Evolutionary conservation across 1,140 invertebrate genomes (phyloP).

Genomic region (Nasonia giraulti): DNA sequence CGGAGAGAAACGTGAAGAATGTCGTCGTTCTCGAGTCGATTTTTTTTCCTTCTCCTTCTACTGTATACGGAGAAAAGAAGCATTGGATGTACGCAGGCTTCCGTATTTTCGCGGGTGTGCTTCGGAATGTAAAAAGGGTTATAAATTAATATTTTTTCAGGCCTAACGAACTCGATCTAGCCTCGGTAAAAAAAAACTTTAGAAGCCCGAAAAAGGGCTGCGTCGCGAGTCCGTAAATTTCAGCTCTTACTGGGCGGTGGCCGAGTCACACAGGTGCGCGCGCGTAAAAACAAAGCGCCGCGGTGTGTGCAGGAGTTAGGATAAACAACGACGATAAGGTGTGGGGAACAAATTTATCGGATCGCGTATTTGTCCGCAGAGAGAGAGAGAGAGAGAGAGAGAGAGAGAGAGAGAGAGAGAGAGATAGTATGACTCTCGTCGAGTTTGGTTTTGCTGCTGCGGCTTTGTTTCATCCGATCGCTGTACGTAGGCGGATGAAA

Average conservation of each 20-base stretch:
- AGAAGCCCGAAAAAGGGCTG: neutral
- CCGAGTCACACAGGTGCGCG: neutral
- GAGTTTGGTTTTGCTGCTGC: neutral
- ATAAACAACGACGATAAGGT: neutral
- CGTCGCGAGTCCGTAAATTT: constrained; percentile 42
- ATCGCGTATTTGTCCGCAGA: neutral
- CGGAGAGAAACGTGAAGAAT: neutral
- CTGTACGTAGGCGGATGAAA: neutral
- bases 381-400: neutral
- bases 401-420: neutral
- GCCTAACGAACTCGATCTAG: no score
- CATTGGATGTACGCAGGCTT: neutral
- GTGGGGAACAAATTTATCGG: neutral
- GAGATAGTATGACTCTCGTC: neutral
- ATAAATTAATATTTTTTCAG: no score
- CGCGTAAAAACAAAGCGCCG: neutral
- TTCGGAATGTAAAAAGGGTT: no score
- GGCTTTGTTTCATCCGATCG: neutral
- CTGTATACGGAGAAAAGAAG: neutral
- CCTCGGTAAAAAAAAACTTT: neutral
- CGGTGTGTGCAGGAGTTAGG: neutral
- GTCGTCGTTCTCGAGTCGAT: neutral
- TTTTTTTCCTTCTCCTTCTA: neutral
- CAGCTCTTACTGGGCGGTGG: neutral
- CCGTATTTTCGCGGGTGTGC: neutral